Base-by-base conservation (phyloP, 1,140 invertebrate genomes). In the Ectropis grisescens region DNA sequence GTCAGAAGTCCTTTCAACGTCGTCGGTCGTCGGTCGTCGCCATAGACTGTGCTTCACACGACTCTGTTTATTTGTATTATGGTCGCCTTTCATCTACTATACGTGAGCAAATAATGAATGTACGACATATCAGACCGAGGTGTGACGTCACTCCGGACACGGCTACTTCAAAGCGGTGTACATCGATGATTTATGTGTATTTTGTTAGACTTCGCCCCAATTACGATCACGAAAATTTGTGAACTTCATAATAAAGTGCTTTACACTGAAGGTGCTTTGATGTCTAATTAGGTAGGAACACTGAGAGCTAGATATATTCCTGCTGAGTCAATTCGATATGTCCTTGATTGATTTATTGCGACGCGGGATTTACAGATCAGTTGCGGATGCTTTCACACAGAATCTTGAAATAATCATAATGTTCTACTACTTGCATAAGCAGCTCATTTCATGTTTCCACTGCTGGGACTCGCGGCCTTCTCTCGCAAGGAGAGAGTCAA, bases 61-160 rank as follows among this genome's bases (percentile, higher is more conserved):
- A 60, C 70, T 19, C 65, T 79, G 67, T 79, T 79, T 79, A 76
- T 79, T 79, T 76, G 71, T 75, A 65, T 68, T 70, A 55, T 64
- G 54, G 45, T 47, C 52, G 58, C 64, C 69, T 74, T 76, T 74
- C 67, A 74, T 79, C 70, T 68, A 61, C 19, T 56, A 57, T 67
- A 69, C 70, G 62, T 75, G 70, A 68, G 59, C 58, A 65, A 72
- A 72, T 78, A 68, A 68, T 62, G 62, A 74, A 68, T 71, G 67
- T 67, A 68, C 36, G 62, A 67, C 70, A 65, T 64, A 69, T 58
- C 43, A 53, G 46, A 36, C 30, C 42, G 26, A 41, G 39, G 36
- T 36, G 35, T 72, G 69, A 72, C 70, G 70, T 76, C 70, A 78
- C 41, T 29, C 54, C 57, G 58, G 61, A 74, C 65, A 68, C 59